These are phyloP conservation scores for Acomys russatus DNA, from an alignment of 2,797 vertebrate species.

Conservation along the genomic window DNA sequence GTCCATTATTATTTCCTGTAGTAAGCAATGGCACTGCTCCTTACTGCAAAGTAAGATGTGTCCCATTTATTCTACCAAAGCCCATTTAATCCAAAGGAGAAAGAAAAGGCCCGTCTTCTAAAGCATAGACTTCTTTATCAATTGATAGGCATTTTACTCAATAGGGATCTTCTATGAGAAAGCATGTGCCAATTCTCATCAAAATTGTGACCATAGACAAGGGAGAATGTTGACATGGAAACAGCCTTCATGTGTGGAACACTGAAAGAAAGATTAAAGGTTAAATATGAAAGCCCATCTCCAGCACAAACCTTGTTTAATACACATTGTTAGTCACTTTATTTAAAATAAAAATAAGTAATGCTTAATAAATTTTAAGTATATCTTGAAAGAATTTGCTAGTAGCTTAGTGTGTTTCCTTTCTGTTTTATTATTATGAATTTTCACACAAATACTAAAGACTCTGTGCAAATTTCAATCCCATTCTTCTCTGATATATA, in stretches of 20 bases:
- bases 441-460: background rate
- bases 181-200: background rate
- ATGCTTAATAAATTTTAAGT: background rate
- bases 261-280: background rate
- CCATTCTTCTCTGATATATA: background rate
- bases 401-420: constrained; percentile 4
- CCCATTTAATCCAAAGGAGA: background rate
- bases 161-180: background rate
- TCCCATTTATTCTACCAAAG: background rate
- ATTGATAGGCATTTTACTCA: constrained; percentile 15
- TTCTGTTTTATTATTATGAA: background rate
- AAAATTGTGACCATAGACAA: background rate
- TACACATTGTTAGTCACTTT: background rate
- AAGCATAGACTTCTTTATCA: constrained; percentile 17
- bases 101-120: background rate
- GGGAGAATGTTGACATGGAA: background rate
- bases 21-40: background rate
- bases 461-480: background rate
- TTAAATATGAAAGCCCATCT: background rate
- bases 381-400: background rate
- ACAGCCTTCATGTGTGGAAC: background rate
- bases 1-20: background rate
- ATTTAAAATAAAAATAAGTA: constrained; percentile 37
- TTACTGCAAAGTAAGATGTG: background rate
- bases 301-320: background rate